These are phyloP conservation scores for Orientallactaga sibirica DNA, from an alignment of 2,797 vertebrate genomes.

Conservation along the genomic window DNA sequence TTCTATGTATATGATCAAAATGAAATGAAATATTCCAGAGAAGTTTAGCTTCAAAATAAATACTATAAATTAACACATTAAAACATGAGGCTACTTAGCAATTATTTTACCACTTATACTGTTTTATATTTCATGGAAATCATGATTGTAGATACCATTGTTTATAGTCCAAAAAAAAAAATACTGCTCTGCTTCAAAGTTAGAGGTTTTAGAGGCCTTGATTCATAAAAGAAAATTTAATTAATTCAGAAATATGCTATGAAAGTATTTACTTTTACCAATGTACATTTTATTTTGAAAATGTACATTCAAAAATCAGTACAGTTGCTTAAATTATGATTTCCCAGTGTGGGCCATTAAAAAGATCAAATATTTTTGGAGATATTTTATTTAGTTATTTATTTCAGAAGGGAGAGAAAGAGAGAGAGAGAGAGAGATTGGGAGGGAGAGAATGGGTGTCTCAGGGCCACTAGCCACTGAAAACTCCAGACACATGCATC, in stretches of 20 bases:
- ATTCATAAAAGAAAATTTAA: not conserved
- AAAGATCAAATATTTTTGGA: not conserved
- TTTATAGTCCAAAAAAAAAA: not conserved
- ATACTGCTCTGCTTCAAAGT: not conserved
- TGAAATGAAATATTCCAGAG: not conserved
- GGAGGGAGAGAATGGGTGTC: too few relatives aligned
- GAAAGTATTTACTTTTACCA: not conserved
- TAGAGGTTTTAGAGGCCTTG: not conserved
- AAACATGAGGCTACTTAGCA: not conserved
- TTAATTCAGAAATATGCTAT: not conserved
- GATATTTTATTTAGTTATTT: too few relatives aligned
- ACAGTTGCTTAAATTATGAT: not conserved
- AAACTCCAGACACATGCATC: too few relatives aligned
- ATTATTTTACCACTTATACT: not conserved
- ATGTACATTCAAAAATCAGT: not conserved
- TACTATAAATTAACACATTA: not conserved
- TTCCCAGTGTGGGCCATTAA: not conserved
- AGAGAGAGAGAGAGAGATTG: too few relatives aligned
- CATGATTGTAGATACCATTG: not conserved
- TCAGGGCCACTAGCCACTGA: too few relatives aligned
- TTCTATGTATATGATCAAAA: not conserved
- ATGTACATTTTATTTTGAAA: not conserved
- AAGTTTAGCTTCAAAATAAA: slow-evolving; percentile 19
- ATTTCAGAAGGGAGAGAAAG: too few relatives aligned
- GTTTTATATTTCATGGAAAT: not conserved